phyloP scores from a whole-genome alignment of 1,140 invertebrate species.

The Heliconius hermathena region DNA sequence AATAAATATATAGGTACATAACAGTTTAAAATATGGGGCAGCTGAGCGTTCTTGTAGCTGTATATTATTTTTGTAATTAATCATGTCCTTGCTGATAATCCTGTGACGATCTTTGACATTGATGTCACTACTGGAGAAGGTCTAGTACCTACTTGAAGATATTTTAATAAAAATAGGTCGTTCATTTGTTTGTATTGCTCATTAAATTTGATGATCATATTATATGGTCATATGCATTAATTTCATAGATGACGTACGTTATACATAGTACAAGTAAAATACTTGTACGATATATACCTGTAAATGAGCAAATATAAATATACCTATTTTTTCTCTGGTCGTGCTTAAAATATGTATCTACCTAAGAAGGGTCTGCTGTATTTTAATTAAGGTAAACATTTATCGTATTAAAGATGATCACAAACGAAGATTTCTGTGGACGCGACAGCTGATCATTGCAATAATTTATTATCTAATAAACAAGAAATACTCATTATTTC shows the following conservation, averaged over 20 bases:
- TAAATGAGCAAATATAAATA: not conserved
- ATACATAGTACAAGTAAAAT: not conserved
- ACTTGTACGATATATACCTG: not conserved
- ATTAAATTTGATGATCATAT: not conserved
- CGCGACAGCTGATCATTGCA: not conserved
- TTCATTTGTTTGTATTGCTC: not conserved
- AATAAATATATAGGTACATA: no score
- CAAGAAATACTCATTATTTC: not conserved
- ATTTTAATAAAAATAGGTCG: constrained; percentile 31
- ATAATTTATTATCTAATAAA: not conserved
- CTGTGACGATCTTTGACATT: constrained; percentile 41
- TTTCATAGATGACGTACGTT: not conserved
- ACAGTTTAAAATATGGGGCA: no score
- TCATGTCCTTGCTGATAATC: constrained; percentile 21
- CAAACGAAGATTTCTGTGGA: not conserved
- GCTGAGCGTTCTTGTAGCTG: no score
- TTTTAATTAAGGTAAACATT: not conserved
- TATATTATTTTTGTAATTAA: not conserved
- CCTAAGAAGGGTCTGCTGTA: not conserved
- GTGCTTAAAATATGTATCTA: no score
- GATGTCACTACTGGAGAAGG: constrained; percentile 47
- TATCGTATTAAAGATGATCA: not conserved
- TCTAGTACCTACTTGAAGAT: constrained; percentile 42
- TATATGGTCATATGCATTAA: not conserved
- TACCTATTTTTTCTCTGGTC: not conserved